These are phyloP conservation scores for Stomorhina lunata DNA, from an alignment of 2,888 invertebrate species.

Conservation along the genomic window DNA sequence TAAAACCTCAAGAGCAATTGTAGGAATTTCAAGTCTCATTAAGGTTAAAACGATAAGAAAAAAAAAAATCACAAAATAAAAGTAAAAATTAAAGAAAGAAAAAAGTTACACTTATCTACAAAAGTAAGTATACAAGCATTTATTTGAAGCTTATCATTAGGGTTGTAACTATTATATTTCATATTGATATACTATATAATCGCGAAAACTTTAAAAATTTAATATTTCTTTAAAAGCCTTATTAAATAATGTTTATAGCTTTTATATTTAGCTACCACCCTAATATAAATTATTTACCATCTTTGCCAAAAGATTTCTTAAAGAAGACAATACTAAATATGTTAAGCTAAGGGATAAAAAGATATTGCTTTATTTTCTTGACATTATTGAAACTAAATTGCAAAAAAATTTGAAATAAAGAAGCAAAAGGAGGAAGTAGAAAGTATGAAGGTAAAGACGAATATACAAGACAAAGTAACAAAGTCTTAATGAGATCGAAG, in stretches of 20 bases:
- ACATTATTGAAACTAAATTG: slow-evolving; percentile 40
- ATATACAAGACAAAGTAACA: slow-evolving; percentile 1
- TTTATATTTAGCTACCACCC: too few relatives aligned
- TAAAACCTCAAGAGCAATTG: slow-evolving; percentile 16
- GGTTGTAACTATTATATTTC: too few relatives aligned
- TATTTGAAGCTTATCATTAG: too few relatives aligned
- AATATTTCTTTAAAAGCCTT: too few relatives aligned
- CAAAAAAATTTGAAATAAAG: not conserved
- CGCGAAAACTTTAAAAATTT: too few relatives aligned
- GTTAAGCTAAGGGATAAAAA: slow-evolving; percentile 31
- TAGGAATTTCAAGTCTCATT: slow-evolving; percentile 17
- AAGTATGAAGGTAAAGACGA: not conserved
- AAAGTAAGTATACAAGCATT: too few relatives aligned
- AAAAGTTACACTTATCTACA: too few relatives aligned
- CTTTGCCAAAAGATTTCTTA: too few relatives aligned
- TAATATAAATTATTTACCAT: too few relatives aligned
- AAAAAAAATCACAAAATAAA: not conserved
- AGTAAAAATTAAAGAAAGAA: not conserved
- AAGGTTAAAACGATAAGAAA: not conserved
- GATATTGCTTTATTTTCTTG: slow-evolving; percentile 34
- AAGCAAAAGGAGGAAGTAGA: too few relatives aligned
- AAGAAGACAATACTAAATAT: slow-evolving; percentile 15
- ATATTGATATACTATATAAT: too few relatives aligned
- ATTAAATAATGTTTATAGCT: too few relatives aligned
- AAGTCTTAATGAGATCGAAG: slow-evolving; percentile 45